Evolutionary conservation across 1,140 invertebrate species (phyloP).

Genomic region (Dendroctonus valens): DNA sequence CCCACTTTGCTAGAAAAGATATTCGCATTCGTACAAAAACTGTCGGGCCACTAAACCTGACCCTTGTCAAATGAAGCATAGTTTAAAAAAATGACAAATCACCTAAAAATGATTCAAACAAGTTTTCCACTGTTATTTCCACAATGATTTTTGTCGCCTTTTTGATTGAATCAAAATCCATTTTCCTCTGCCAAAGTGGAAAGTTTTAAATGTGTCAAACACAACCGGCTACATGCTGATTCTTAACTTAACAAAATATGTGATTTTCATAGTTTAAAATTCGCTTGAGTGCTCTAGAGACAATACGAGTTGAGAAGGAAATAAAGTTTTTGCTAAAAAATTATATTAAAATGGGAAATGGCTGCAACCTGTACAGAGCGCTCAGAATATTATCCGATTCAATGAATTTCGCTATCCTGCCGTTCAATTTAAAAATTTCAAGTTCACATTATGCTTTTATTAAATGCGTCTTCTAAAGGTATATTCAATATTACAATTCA

Average conservation of each 20-base stretch:
- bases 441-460: slow-evolving; percentile 10
- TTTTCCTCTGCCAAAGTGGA: not conserved
- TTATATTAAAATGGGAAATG: too few species aligned
- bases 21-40: slow-evolving; percentile 3
- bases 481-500: slow-evolving; percentile 10
- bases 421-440: slow-evolving; percentile 6
- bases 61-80: slow-evolving; percentile 7
- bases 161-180: not conserved
- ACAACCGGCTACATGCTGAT: too few species aligned
- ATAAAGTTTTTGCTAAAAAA: too few species aligned
- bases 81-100: slow-evolving; percentile 13
- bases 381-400: not conserved
- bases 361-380: not conserved
- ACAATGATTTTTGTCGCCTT: slow-evolving; percentile 5
- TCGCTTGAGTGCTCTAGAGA: too few species aligned
- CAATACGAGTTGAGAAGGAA: too few species aligned
- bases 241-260: too few species aligned
- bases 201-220: not conserved
- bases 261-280: too few species aligned
- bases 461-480: slow-evolving; percentile 14
- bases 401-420: not conserved
- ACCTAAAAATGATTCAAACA: not conserved
- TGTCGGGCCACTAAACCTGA: slow-evolving; percentile 10
- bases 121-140: slow-evolving; percentile 6
- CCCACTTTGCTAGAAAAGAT: not conserved